Conservation (phyloP, 2,113 vertebrate genomes). For the Recurvirostra avosetta region DNA sequence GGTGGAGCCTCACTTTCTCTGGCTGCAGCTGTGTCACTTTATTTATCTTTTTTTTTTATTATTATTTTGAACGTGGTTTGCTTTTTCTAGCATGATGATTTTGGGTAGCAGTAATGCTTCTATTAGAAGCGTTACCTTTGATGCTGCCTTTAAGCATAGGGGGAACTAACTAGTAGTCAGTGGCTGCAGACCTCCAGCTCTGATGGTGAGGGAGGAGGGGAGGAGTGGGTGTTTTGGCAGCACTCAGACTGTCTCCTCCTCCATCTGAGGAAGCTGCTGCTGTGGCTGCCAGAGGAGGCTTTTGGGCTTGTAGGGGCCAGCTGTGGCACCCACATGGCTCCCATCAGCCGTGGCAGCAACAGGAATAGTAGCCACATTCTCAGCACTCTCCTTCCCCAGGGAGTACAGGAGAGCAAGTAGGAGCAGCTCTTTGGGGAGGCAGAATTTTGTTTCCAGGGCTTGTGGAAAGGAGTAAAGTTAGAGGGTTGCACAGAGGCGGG, state of each 20-base stretch:
- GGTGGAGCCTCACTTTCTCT: background rate
- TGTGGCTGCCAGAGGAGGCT: background rate
- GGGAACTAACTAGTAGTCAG: background rate
- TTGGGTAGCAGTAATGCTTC: background rate
- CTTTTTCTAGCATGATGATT: background rate
- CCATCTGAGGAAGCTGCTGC: background rate
- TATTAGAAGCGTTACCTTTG: constrained; percentile 15
- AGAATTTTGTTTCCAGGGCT: background rate
- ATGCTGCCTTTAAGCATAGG: background rate
- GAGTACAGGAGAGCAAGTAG: background rate
- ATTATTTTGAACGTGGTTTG: constrained; percentile 16
- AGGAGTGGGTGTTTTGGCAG: background rate
- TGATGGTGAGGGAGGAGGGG: background rate
- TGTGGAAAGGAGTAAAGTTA: background rate
- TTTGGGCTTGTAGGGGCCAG: background rate
- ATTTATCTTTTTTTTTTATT: background rate
- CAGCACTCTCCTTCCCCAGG: background rate
- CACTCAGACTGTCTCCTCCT: background rate
- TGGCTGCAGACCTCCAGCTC: background rate
- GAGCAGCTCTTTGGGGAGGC: background rate
- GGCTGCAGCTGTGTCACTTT: background rate
- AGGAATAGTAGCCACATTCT: background rate
- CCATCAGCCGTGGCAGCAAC: background rate
- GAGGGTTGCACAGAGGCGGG: background rate
- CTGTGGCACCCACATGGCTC: background rate